These are phyloP conservation scores for Antechinus flavipes DNA, from an alignment of 2,113 vertebrate genomes.

Conservation along the genomic window DNA sequence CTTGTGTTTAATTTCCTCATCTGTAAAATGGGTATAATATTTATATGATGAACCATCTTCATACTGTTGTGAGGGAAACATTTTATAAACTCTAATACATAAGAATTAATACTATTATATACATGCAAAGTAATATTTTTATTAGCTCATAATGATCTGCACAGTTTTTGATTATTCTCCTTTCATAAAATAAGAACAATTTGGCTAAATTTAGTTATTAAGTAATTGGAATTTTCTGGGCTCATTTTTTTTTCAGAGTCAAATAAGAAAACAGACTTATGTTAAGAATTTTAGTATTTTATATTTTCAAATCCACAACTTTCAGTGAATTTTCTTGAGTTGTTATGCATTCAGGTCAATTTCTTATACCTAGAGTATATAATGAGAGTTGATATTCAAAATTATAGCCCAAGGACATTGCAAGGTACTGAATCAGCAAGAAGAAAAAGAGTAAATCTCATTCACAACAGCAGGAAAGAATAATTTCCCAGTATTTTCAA, in stretches of 20 bases:
- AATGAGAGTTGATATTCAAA: neutral
- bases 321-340: neutral
- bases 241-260: neutral
- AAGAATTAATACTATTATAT: neutral
- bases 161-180: neutral
- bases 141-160: neutral
- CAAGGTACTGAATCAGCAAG: slow-evolving; percentile 13
- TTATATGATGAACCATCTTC: neutral
- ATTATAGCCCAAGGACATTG: neutral
- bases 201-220: neutral
- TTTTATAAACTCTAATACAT: neutral
- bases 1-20: neutral
- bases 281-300: neutral
- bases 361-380: neutral
- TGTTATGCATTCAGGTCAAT: neutral
- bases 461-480: neutral
- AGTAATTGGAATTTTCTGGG: neutral
- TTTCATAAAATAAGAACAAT: neutral
- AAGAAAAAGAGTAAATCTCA: neutral
- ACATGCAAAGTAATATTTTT: neutral
- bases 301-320: neutral
- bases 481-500: slow-evolving; percentile 44
- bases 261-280: neutral
- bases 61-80: neutral
- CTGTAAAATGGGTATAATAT: neutral